Evolutionary conservation across 1,140 invertebrate species (phyloP).

Genomic region (Drosophila baimaii): DNA sequence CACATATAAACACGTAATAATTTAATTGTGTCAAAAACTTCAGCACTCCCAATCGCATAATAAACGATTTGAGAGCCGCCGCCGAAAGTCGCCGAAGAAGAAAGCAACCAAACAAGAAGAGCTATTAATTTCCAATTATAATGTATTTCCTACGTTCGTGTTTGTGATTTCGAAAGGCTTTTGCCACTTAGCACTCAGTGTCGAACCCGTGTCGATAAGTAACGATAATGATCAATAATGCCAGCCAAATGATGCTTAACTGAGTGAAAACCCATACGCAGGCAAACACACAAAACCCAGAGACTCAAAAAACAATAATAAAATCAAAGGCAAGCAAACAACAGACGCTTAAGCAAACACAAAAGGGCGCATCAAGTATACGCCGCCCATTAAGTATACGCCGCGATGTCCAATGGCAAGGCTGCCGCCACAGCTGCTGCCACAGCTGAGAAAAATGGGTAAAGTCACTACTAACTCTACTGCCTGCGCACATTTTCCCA

Average conservation of each 20-base stretch:
- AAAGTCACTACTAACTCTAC: conserved; percentile 34
- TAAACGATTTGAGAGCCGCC: too few species aligned
- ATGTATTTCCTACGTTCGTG: conserved; percentile 11
- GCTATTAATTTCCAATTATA: conserved; percentile 52
- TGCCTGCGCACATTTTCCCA: conserved; percentile 3
- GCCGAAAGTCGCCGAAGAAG: conserved; percentile 33
- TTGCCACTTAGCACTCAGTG: conserved; percentile 41
- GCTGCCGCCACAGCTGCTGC: conserved; percentile 23
- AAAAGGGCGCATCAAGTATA: conserved; percentile 31
- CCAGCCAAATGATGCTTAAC: conserved; percentile 29
- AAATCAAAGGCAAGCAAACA: conserved; percentile 14
- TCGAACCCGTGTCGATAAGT: conserved; percentile 20
- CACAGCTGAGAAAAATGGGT: conserved; percentile 74
- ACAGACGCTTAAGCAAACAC: conserved; percentile 28
- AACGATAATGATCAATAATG: conserved; percentile 36
- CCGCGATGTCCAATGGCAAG: conserved; percentile 65
- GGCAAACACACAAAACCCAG: background rate
- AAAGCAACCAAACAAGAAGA: conserved; percentile 49
- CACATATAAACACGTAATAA: conserved; percentile 73
- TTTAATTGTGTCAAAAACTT: conserved; percentile 63
- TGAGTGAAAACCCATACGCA: conserved; percentile 22
- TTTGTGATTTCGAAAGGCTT: conserved; percentile 29
- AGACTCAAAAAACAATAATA: conserved; percentile 7
- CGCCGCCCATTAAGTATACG: conserved; percentile 46
- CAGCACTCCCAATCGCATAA: conserved; percentile 48